These are phyloP conservation scores for Parascotia fuliginaria DNA, from an alignment of 2,888 invertebrate genomes.

Conservation along the genomic window DNA sequence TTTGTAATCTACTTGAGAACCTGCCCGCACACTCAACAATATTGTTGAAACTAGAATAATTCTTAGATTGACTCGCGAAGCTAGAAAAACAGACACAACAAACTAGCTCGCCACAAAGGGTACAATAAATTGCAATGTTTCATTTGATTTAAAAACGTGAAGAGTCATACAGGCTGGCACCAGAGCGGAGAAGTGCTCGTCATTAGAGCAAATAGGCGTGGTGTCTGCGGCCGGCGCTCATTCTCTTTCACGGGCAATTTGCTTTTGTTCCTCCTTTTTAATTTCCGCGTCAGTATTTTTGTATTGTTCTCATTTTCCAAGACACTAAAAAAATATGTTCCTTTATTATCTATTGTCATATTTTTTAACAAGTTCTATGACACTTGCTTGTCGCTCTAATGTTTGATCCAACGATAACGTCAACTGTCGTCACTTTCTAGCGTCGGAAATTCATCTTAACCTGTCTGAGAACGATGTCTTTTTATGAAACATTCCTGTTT, in stretches of 20 bases:
- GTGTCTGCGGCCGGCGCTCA: conserved; percentile 52
- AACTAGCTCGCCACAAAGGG: too few relatives aligned
- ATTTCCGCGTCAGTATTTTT: conserved; percentile 72
- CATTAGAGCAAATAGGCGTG: conserved; percentile 63
- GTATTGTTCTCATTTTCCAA: conserved; percentile 62
- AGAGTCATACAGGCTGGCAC: conserved; percentile 14
- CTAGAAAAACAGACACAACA: neutral
- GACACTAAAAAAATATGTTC: conserved; percentile 56
- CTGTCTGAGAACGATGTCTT: conserved; percentile 7
- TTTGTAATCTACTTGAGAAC: too few relatives aligned
- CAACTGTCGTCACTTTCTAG: conserved; percentile 22
- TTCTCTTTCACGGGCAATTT: conserved; percentile 71
- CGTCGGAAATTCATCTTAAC: conserved; percentile 16
- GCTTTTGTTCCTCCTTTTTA: conserved; percentile 75
- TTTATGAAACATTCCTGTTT: conserved; percentile 12
- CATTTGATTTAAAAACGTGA: conserved; percentile 21
- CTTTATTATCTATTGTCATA: conserved; percentile 53
- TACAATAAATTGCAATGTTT: conserved; percentile 5
- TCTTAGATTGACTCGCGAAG: too few relatives aligned
- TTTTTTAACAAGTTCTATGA: conserved; percentile 21
- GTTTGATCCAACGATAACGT: conserved; percentile 21
- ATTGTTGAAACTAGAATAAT: too few relatives aligned
- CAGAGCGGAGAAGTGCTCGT: conserved; percentile 50
- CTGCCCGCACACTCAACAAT: too few relatives aligned
- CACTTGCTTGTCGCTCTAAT: conserved; percentile 8